A percentile compares a stretch with the other conserved stretches of the same genome.
phyloP scores from a whole-genome alignment of 2,888 invertebrate genomes.

The Argyresthia albistria region DNA sequence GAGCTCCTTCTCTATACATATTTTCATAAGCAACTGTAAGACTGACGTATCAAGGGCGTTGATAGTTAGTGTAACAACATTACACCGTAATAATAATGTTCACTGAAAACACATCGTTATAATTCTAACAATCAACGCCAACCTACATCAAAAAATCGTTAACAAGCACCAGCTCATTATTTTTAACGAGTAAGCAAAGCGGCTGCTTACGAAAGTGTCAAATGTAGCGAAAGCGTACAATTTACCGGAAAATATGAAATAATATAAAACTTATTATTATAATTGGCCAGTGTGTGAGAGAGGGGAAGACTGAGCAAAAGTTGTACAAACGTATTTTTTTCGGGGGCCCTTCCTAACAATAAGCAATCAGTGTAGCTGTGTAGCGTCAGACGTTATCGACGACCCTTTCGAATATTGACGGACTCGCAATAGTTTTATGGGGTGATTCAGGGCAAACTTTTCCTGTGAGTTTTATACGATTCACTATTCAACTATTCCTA shows the following conservation, averaged over 20 bases:
- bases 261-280: slow-evolving; percentile 28
- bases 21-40: no score
- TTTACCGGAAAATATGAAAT: slow-evolving; percentile 28
- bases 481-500: no score
- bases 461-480: no score
- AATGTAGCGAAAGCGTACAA: slow-evolving; percentile 49
- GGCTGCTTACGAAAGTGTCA: background rate
- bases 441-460: no score
- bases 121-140: no score
- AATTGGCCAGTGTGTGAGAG: slow-evolving; percentile 31
- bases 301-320: slow-evolving; percentile 12
- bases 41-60: no score
- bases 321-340: slow-evolving; percentile 23
- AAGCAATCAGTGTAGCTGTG: slow-evolving; percentile 63
- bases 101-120: no score
- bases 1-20: no score
- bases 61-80: no score
- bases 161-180: slow-evolving; percentile 43
- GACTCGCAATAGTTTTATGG: background rate
- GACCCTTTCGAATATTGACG: background rate
- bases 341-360: slow-evolving; percentile 52
- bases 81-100: no score
- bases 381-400: slow-evolving; percentile 38
- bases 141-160: no score
- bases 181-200: slow-evolving; percentile 46